Percentiles rank a stretch among this genome's conserved stretches.
These are phyloP conservation scores for Drosophila kepulauana DNA, from an alignment of 1,140 invertebrate species.

Conservation along the genomic window DNA sequence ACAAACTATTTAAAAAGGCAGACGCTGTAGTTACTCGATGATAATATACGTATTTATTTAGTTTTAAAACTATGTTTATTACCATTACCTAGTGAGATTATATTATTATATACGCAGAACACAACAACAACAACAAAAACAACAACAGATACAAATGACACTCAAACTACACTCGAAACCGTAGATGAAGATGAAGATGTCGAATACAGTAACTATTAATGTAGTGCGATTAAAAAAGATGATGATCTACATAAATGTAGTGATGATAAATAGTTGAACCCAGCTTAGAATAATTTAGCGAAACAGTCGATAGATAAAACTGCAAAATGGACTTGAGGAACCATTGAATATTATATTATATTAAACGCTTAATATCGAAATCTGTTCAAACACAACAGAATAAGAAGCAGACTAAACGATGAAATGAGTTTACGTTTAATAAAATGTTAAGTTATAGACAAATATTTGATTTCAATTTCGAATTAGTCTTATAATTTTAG, in stretches of 20 bases:
- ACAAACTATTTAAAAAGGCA: constrained; percentile 73
- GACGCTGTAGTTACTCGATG: constrained; percentile 77
- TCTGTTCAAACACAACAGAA: constrained; percentile 51
- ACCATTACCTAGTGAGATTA: constrained; percentile 59
- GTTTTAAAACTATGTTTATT: constrained; percentile 69
- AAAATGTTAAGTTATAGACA: constrained; percentile 65
- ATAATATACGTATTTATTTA: constrained; percentile 72
- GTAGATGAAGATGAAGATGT: background rate
- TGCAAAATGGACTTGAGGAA: constrained; percentile 69
- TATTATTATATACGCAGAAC: constrained; percentile 79
- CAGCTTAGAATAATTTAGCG: constrained; percentile 59
- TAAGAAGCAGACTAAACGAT: constrained; percentile 37
- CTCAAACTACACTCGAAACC: constrained; percentile 42
- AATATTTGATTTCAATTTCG: constrained; percentile 53
- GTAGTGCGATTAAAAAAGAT: constrained; percentile 42
- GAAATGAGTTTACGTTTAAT: constrained; percentile 73
- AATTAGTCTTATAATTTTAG: constrained; percentile 57
- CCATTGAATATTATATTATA: constrained; percentile 54
- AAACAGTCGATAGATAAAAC: constrained; percentile 39
- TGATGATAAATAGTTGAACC: constrained; percentile 57
- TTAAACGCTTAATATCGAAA: constrained; percentile 41
- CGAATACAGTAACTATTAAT: constrained; percentile 52
- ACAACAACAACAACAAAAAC: constrained; percentile 46
- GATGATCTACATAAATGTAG: constrained; percentile 40
- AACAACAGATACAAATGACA: constrained; percentile 24